Evolutionary conservation across 1,140 invertebrate genomes (phyloP).

Genomic region (Papilio polytes): DNA sequence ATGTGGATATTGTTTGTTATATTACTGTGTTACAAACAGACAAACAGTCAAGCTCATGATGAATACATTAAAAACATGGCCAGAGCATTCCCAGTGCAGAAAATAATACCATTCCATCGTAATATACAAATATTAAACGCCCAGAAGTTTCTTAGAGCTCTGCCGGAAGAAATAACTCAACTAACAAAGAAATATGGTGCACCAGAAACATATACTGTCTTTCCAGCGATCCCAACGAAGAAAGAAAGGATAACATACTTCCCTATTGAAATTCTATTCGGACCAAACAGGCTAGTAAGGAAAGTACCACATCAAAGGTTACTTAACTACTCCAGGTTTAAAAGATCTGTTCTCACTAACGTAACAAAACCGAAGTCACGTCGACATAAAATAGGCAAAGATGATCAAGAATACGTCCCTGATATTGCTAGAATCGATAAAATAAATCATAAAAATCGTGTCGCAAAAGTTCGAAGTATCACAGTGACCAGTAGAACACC

Average conservation of each 20-base stretch:
- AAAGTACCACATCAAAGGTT: conserved; percentile 55
- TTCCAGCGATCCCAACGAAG: conserved; percentile 41
- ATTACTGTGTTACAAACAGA: conserved; percentile 41
- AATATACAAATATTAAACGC: conserved; percentile 51
- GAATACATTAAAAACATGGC: conserved; percentile 35
- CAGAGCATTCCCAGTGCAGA: conserved; percentile 47
- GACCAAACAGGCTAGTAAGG: conserved; percentile 57
- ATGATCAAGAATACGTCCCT: conserved; percentile 18
- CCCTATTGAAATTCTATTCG: conserved; percentile 37
- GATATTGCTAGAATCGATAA: neutral
- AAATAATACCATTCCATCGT: conserved; percentile 49
- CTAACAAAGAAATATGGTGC: conserved; percentile 43
- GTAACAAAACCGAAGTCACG: neutral
- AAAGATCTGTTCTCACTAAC: conserved; percentile 41
- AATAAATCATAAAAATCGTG: neutral
- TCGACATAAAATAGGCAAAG: neutral
- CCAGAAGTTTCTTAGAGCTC: conserved; percentile 50
- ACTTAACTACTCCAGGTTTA: conserved; percentile 39
- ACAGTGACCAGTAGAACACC: neutral
- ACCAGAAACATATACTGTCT: conserved; percentile 45
- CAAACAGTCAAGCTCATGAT: conserved; percentile 43
- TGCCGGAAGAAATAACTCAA: conserved; percentile 12
- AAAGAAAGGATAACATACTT: conserved; percentile 46
- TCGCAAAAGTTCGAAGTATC: neutral
- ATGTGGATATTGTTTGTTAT: conserved; percentile 33